Percentiles rank a stretch among this genome's conserved stretches.
Conservation (phyloP, 2,113 vertebrate species). For the Coturnix japonica region DNA sequence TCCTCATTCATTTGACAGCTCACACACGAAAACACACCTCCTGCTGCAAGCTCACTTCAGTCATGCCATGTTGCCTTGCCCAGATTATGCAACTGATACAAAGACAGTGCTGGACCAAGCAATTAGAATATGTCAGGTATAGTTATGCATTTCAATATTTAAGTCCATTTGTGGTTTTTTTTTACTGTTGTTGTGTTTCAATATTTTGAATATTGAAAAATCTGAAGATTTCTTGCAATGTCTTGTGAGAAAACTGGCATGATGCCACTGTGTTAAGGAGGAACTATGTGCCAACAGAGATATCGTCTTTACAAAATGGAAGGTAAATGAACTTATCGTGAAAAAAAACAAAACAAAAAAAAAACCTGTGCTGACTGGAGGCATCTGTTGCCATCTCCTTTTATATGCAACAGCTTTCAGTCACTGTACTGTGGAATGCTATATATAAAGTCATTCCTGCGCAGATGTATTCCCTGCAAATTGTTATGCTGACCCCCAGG, state of each 20-base stretch:
- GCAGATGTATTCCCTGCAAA: not conserved
- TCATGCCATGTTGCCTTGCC: constrained; percentile 88
- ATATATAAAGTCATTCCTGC: not conserved
- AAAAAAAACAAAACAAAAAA: not conserved
- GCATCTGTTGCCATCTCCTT: not conserved
- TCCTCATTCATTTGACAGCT: constrained; percentile 92
- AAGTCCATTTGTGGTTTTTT: not conserved
- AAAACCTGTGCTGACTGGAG: not conserved
- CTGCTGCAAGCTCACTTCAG: constrained; percentile 96
- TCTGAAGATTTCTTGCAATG: not conserved
- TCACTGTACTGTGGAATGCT: not conserved
- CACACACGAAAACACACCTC: constrained; percentile 96
- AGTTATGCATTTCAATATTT: not conserved
- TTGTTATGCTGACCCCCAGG: not conserved
- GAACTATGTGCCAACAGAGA: not conserved
- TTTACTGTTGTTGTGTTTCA: not conserved
- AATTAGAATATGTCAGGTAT: constrained; percentile 95
- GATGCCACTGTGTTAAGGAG: not conserved
- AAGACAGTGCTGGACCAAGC: constrained; percentile 97
- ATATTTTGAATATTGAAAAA: not conserved
- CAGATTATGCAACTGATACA: constrained; percentile 94
- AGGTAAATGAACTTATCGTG: not conserved
- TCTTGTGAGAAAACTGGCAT: not conserved
- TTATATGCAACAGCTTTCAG: not conserved
- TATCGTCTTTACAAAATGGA: not conserved